phyloP scores from a whole-genome alignment of 2,888 invertebrate species.

The Drosophila phalerata region DNA sequence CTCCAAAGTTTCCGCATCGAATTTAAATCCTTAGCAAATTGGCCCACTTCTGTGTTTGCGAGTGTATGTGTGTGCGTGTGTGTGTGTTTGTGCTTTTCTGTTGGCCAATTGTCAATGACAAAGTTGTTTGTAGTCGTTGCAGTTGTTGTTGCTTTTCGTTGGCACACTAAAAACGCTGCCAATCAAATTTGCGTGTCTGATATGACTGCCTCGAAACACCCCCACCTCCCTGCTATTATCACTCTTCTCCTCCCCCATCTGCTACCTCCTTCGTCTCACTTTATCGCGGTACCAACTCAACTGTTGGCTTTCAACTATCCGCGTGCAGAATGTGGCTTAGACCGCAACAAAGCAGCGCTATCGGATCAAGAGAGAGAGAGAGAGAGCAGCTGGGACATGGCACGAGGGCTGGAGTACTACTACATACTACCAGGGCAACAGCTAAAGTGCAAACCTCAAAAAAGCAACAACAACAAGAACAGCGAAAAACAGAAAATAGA shows the following conservation, averaged over 20 bases:
- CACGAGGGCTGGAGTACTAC: neutral
- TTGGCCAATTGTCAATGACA: conserved; percentile 51
- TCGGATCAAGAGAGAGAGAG: conserved; percentile 26
- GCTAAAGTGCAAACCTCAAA: conserved; percentile 42
- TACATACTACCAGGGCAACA: conserved; percentile 23
- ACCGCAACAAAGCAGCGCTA: conserved; percentile 64
- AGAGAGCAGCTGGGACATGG: conserved; percentile 7
- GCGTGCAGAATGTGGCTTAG: conserved; percentile 55
- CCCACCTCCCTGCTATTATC: no score
- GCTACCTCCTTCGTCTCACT: neutral
- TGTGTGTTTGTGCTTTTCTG: conserved; percentile 5
- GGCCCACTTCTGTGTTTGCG: conserved; percentile 26
- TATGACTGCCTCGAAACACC: conserved; percentile 5
- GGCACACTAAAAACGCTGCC: conserved; percentile 42
- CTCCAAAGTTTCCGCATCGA: conserved; percentile 14
- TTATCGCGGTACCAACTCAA: neutral
- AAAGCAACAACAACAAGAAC: conserved; percentile 13
- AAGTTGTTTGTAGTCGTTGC: conserved; percentile 27
- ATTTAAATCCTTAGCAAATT: conserved; percentile 37
- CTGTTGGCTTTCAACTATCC: conserved; percentile 55
- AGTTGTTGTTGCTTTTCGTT: conserved; percentile 28
- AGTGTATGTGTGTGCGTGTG: neutral
- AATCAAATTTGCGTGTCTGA: conserved; percentile 53
- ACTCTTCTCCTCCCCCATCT: no score
- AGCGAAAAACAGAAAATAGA: conserved; percentile 23